Percentiles rank a stretch among this genome's conserved stretches.
phyloP scores from a whole-genome alignment of 2,797 vertebrate genomes.

The Premnoplex brunnescens region DNA sequence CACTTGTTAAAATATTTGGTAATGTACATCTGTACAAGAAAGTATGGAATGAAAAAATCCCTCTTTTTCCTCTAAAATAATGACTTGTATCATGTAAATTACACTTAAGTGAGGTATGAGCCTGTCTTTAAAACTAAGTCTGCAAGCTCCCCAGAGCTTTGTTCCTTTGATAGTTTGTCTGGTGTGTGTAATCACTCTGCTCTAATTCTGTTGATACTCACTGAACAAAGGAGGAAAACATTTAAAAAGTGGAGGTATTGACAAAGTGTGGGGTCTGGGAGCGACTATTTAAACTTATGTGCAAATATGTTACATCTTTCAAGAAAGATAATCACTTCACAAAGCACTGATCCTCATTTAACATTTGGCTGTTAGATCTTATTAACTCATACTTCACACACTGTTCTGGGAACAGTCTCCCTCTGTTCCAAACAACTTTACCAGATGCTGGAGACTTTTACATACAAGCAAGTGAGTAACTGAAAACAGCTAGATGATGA shows the following conservation, averaged over 20 bases:
- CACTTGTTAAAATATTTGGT: neutral
- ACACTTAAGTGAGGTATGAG: neutral
- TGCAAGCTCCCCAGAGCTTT: neutral
- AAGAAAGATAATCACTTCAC: neutral
- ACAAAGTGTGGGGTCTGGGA: neutral
- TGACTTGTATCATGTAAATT: neutral
- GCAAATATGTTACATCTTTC: neutral
- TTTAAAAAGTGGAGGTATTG: neutral
- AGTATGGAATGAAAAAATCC: neutral
- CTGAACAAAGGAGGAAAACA: neutral
- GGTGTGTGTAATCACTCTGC: neutral
- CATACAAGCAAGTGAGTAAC: neutral
- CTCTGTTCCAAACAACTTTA: neutral
- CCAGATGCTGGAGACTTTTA: neutral
- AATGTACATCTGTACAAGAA: neutral
- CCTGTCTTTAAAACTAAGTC: neutral
- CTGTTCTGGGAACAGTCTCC: neutral
- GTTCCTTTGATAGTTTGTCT: neutral
- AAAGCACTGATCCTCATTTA: neutral
- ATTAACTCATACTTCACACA: neutral
- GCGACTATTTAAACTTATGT: accelerated
- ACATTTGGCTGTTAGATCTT: neutral
- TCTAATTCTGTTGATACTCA: neutral
- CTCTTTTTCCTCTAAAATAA: neutral
- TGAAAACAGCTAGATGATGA: neutral